Evolutionary conservation across 2,888 invertebrate species (phyloP), one percentile per base, ranked within the genome.

Genomic region (Exocentrus adspersus): DNA sequence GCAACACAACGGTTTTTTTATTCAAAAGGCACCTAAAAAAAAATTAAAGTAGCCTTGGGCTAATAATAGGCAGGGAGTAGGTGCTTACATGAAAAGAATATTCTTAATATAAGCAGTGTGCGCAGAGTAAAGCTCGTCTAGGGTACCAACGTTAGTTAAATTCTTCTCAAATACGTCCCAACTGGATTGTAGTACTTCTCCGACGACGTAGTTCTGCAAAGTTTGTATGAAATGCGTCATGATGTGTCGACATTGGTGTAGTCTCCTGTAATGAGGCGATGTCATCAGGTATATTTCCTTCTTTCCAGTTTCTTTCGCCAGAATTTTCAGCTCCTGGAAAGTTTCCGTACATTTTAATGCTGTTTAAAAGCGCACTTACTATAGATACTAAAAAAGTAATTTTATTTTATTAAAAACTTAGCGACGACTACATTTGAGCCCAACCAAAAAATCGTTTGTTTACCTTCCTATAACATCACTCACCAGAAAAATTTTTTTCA

Each of bases 161-260:
- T 89, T 89, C 64, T 87, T 87, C 72, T 91, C 90, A 68, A 93
- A 90, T 64, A 89, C 87, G 1, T 87, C 86, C 93, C 93, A 93
- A 1, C 91, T 90, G 0, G 88, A 86, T 54, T 91, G 88, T 21
- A 93, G 84, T 21, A 92, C 92, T 53, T 90, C 92, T 0, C 91
- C 90, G 0, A 90, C 90, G 56, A 93, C 87, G 78, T 93, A 93
- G 81, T 90, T 91, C 78, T 92, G 90, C 20, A 93, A 79, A 0
- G 91, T 89, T 62, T 90, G 87, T 45, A 93, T 86, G 77, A 93
- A 89, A 60, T 92, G 91, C 21, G 89, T 88, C 89, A 93, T 90
- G 16, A 90, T 85, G 76, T 92, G 91, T 0, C 93, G 86, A 74
- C 89, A 90, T 62, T 90, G 84, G 76, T 93, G 92, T 7, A 92